These are phyloP conservation scores for Amphilophus citrinellus DNA, from an alignment of 2,113 vertebrate species.

Conservation along the genomic window DNA sequence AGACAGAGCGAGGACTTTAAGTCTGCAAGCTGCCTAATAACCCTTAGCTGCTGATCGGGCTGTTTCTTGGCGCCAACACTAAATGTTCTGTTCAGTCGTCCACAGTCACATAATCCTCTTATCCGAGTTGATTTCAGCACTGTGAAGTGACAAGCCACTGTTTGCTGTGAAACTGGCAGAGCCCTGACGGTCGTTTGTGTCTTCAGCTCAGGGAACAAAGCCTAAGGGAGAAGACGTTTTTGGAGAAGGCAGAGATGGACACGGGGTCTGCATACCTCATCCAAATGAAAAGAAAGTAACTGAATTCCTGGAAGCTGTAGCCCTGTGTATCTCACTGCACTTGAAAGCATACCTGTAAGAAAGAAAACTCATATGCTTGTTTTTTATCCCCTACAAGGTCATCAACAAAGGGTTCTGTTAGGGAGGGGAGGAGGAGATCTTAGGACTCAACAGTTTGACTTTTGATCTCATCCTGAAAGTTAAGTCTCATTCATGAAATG, in stretches of 20 bases:
- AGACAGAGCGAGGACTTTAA: conserved; percentile 33
- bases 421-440: background rate
- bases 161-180: conserved; percentile 43
- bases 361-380: conserved; percentile 27
- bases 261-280: background rate
- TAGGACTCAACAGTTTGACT: conserved; percentile 36
- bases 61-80: conserved; percentile 57
- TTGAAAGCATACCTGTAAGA: conserved; percentile 28
- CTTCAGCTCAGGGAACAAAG: conserved; percentile 29
- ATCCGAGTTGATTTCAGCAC: conserved; percentile 61
- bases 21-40: conserved; percentile 61
- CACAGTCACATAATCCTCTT: conserved; percentile 70
- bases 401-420: conserved; percentile 4
- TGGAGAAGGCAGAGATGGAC: background rate
- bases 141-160: conserved; percentile 41
- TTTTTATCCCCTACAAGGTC: conserved; percentile 13
- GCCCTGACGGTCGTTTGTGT: conserved; percentile 18
- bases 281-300: conserved; percentile 12
- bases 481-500: background rate
- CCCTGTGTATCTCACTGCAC: background rate
- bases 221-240: background rate
- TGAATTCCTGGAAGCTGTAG: background rate
- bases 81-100: conserved; percentile 66
- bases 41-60: conserved; percentile 65
- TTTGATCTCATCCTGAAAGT: conserved; percentile 34